Conservation (phyloP, 2,888 invertebrate genomes). For the Eupithecia pulchellata region DNA sequence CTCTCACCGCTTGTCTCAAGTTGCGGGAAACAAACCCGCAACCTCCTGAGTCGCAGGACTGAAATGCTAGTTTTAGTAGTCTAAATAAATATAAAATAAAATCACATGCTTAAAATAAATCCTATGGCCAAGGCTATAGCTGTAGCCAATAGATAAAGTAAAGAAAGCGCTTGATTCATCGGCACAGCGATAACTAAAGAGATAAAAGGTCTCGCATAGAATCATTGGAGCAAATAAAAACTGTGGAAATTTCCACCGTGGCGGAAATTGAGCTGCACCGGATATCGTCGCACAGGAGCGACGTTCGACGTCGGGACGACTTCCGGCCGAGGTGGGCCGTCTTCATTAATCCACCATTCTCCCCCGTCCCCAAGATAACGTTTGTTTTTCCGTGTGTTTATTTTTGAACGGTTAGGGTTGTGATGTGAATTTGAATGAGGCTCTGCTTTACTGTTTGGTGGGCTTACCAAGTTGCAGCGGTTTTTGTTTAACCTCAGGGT, state of each 20-base stretch:
- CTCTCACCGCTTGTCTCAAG: too few relatives aligned
- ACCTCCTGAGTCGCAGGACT: too few relatives aligned
- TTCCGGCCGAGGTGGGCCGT: conserved; percentile 75
- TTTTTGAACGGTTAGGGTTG: conserved; percentile 36
- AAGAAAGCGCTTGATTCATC: conserved; percentile 11
- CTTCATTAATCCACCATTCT: conserved; percentile 73
- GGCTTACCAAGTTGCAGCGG: background rate
- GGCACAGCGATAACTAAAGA: conserved; percentile 32
- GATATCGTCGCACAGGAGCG: conserved; percentile 82
- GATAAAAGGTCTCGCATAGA: conserved; percentile 51
- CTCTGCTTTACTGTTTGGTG: background rate
- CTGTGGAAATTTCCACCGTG: conserved; percentile 68
- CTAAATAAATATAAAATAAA: background rate
- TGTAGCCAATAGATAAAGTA: background rate
- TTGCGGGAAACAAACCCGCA: too few relatives aligned
- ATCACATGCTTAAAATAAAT: background rate
- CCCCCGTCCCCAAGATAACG: conserved; percentile 55
- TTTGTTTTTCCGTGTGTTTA: conserved; percentile 49
- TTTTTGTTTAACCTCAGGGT: background rate
- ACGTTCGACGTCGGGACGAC: conserved; percentile 76
- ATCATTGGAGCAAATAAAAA: conserved; percentile 73
- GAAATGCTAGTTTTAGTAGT: too few relatives aligned
- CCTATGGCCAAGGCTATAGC: background rate
- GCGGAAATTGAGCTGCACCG: conserved; percentile 83
- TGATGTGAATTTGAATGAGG: conserved; percentile 31